Evolutionary conservation across 2,113 vertebrate genomes (phyloP).

Genomic region (Anseranas semipalmata): DNA sequence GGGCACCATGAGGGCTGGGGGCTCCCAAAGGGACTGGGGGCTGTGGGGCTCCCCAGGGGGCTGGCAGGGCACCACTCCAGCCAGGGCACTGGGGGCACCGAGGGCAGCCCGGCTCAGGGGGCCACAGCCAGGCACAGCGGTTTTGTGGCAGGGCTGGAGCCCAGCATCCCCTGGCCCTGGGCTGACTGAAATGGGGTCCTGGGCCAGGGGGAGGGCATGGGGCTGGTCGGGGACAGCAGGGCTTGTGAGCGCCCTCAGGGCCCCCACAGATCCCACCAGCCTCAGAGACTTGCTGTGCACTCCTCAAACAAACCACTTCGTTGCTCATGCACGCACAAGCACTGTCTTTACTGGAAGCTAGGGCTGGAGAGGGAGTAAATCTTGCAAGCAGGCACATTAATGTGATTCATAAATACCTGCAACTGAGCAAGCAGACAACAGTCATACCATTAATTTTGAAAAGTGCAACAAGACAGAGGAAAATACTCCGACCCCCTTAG

Average conservation of each 20-base stretch:
- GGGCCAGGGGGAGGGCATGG: neutral
- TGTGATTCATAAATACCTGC: neutral
- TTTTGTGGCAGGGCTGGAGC: neutral
- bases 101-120: neutral
- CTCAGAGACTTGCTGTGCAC: neutral
- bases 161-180: neutral
- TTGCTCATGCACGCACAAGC: rapidly evolving
- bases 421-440: neutral
- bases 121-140: neutral
- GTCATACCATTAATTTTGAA: neutral
- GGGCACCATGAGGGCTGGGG: neutral
- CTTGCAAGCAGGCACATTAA: neutral
- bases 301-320: too few relatives aligned
- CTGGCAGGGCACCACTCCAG: neutral
- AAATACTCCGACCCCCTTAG: neutral
- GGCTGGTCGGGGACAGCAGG: neutral
- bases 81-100: neutral
- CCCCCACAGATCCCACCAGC: rapidly evolving
- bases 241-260: neutral
- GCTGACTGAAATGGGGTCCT: neutral
- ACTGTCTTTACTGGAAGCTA: neutral
- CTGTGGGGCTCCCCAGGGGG: too few relatives aligned
- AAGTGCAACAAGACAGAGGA: neutral
- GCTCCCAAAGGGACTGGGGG: neutral
- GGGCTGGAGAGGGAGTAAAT: neutral